Conservation (phyloP, 1,140 invertebrate species). For the Diplogasteroides magnus region DNA sequence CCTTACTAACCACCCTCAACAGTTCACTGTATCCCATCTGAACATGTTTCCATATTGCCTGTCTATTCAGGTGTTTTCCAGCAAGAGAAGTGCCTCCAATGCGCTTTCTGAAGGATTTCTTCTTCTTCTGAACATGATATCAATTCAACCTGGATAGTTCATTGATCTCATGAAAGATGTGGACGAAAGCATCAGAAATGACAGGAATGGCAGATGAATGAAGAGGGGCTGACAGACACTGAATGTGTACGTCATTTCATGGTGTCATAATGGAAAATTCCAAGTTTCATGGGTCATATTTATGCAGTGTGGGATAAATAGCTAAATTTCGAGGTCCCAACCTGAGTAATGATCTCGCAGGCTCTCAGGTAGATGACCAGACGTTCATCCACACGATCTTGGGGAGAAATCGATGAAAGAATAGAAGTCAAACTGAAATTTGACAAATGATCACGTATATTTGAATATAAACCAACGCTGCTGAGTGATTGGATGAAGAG, state of each 20-base stretch:
- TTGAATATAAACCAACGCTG: too few relatives aligned
- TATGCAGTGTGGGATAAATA: too few relatives aligned
- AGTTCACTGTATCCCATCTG: slow-evolving; percentile 34
- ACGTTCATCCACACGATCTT: slow-evolving; percentile 9
- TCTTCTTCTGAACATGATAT: too few relatives aligned
- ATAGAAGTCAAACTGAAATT: too few relatives aligned
- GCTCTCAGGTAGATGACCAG: slow-evolving; percentile 3
- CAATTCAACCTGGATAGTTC: not conserved
- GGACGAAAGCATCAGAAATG: not conserved
- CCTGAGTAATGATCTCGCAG: slow-evolving; percentile 4
- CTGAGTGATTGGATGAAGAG: not conserved
- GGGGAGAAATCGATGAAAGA: slow-evolving; percentile 4
- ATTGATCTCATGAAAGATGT: not conserved
- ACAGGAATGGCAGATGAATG: not conserved
- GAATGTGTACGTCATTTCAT: too few relatives aligned
- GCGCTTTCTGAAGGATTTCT: not conserved
- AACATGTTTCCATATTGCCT: slow-evolving; percentile 36
- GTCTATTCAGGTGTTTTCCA: not conserved
- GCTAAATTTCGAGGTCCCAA: too few relatives aligned
- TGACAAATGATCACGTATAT: too few relatives aligned
- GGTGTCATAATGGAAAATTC: too few relatives aligned
- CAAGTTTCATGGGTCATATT: too few relatives aligned
- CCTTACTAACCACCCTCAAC: slow-evolving; percentile 27
- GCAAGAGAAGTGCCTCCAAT: not conserved
- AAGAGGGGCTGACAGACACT: not conserved